Percentiles rank a stretch among this genome's conserved stretches.
phyloP scores from a whole-genome alignment of 2,888 invertebrate species.

The Yponomeuta sedellus region DNA sequence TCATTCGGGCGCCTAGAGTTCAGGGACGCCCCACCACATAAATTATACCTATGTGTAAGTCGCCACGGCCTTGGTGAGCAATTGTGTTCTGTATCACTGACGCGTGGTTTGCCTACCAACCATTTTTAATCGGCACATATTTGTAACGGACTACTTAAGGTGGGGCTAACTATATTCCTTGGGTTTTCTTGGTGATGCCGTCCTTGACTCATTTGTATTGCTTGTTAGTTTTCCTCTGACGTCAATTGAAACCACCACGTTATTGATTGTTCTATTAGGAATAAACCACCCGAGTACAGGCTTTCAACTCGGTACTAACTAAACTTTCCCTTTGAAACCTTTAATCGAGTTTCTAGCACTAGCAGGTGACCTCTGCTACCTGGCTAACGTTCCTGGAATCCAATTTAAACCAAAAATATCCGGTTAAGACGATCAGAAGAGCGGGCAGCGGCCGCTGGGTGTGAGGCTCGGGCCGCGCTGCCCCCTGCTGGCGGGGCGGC shows the following conservation, averaged over 20 bases:
- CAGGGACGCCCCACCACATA: slow-evolving; percentile 68
- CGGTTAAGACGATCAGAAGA: slow-evolving; percentile 32
- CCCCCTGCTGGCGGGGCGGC: slow-evolving; percentile 29
- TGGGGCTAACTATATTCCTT: neutral
- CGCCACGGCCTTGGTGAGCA: slow-evolving; percentile 62
- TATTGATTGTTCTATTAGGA: neutral
- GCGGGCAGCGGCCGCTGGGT: slow-evolving; percentile 28
- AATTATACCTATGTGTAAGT: slow-evolving; percentile 62
- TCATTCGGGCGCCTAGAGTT: slow-evolving; percentile 61
- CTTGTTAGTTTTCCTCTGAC: slow-evolving; percentile 1
- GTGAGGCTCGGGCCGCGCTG: slow-evolving; percentile 12
- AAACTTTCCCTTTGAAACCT: neutral
- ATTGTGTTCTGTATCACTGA: slow-evolving; percentile 58
- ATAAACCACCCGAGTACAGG: neutral
- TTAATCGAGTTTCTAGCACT: neutral
- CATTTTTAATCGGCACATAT: slow-evolving; percentile 19
- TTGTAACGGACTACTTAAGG: neutral
- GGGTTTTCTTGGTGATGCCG: neutral
- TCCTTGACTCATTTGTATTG: slow-evolving; percentile 2
- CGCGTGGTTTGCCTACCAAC: slow-evolving; percentile 66
- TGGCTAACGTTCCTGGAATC: slow-evolving; percentile 9
- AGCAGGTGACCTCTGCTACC: neutral
- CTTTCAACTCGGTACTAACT: neutral
- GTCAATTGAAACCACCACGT: slow-evolving; percentile 3
- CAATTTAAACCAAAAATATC: slow-evolving; percentile 32